Percentiles rank a stretch among this genome's conserved stretches.
Evolutionary conservation across 2,113 vertebrate genomes (phyloP).

Genomic region (Lethenteron reissneri): DNA sequence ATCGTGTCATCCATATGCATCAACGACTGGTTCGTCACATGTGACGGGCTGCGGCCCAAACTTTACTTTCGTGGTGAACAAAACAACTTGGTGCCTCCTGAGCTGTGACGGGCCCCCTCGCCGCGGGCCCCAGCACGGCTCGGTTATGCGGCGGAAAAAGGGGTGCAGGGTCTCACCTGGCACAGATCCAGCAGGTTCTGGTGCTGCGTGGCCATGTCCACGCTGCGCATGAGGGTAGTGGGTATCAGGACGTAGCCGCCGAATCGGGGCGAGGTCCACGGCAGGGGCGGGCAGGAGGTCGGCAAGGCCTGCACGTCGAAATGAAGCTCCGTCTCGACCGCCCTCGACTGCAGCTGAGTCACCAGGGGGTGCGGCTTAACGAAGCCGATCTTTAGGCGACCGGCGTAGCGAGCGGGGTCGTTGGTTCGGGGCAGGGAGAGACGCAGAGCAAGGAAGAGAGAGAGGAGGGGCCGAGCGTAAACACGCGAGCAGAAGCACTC

Average conservation of each 20-base stretch:
- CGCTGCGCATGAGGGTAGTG: slow-evolving; percentile 48
- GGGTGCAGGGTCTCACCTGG: not conserved
- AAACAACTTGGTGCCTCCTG: no score
- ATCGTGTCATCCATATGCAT: no score
- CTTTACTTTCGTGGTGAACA: no score
- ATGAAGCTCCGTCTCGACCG: slow-evolving; percentile 38
- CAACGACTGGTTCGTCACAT: no score
- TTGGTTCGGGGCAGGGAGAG: no score
- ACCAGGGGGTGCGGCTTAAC: slow-evolving; percentile 69
- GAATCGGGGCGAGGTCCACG: slow-evolving; percentile 40
- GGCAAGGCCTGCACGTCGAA: slow-evolving; percentile 54
- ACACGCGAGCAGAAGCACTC: no score
- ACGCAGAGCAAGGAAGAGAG: not conserved
- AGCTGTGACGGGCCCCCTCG: no score
- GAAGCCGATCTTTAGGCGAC: slow-evolving; percentile 39
- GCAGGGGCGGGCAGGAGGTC: slow-evolving; percentile 64
- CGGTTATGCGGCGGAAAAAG: no score
- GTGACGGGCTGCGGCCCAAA: no score
- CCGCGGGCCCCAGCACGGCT: no score
- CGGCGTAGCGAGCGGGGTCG: no score
- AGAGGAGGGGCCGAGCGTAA: not conserved
- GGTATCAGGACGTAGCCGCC: slow-evolving; percentile 49
- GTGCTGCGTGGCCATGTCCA: slow-evolving; percentile 39
- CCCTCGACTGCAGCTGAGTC: slow-evolving; percentile 30
- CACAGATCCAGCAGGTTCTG: slow-evolving; percentile 39